Percentiles rank a stretch among this genome's conserved stretches.
Evolutionary conservation across 2,888 invertebrate species (phyloP).

Genomic region (Phyllotreta cruciferae): DNA sequence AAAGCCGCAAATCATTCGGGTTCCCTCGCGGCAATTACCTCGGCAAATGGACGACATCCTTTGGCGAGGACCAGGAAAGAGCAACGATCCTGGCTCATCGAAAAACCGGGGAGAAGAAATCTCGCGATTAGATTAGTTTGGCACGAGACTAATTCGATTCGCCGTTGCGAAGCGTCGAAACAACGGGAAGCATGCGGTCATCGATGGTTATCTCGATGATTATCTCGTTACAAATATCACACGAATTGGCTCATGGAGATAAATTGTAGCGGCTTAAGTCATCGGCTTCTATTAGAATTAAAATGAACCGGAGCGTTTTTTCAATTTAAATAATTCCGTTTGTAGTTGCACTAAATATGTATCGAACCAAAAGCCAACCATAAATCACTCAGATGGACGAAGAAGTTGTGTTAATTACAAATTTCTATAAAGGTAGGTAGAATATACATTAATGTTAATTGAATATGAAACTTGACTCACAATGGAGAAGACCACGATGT

Average conservation of each 20-base stretch:
- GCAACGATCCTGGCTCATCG: constrained; percentile 27
- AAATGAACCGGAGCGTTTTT: constrained; percentile 18
- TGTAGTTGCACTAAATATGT: not conserved
- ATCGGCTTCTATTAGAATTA: constrained; percentile 37
- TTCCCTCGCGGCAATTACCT: not conserved
- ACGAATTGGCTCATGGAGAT: constrained; percentile 60
- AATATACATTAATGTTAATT: no score
- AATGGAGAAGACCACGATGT: no score
- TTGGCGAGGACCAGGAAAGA: constrained; percentile 25
- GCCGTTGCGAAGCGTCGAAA: constrained; percentile 43
- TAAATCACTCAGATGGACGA: no score
- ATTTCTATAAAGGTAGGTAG: no score
- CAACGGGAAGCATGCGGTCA: constrained; percentile 59
- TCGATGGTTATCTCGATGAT: constrained; percentile 51
- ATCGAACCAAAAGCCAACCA: no score
- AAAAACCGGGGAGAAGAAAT: constrained; percentile 35
- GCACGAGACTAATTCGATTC: constrained; percentile 53
- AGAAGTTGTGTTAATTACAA: no score
- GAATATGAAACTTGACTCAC: no score
- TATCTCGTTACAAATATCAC: constrained; percentile 58
- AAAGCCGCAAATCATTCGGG: constrained; percentile 18
- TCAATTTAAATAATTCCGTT: constrained; percentile 22
- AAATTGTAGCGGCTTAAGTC: constrained; percentile 60
- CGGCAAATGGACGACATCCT: constrained; percentile 14
- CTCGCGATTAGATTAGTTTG: constrained; percentile 42